Conservation (phyloP, 30 jellyfish, hydroid and myxozoan species). For the Clytia hemisphaerica region DNA sequence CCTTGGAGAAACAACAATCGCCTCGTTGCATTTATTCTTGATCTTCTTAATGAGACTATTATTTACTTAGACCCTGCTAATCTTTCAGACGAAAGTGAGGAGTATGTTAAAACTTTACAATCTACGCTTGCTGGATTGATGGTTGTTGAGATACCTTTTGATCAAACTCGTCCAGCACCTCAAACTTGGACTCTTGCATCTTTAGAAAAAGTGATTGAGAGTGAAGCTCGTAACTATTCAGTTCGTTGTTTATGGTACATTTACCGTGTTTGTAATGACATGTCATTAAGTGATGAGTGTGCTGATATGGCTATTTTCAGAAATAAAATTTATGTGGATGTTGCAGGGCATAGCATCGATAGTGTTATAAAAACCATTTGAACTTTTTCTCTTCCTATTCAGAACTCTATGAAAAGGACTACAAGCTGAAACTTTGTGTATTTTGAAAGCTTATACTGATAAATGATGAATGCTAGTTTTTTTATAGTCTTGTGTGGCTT, state of each 20-base stretch:
- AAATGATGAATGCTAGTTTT: too few species aligned
- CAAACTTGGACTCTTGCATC: slow-evolving; percentile 13
- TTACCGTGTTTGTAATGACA: not conserved
- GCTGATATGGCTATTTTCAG: not conserved
- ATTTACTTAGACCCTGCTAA: not conserved
- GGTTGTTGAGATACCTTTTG: slow-evolving; percentile 10
- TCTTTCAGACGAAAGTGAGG: not conserved
- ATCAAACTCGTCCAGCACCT: not conserved
- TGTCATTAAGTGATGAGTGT: not conserved
- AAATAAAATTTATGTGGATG: not conserved
- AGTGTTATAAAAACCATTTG: too few species aligned
- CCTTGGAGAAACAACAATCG: slow-evolving; percentile 8
- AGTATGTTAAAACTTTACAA: slow-evolving; percentile 1
- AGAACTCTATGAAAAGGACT: too few species aligned
- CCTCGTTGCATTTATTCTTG: slow-evolving; percentile 3
- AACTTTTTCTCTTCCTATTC: too few species aligned
- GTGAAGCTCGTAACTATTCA: not conserved
- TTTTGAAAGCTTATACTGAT: too few species aligned
- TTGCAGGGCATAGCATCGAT: slow-evolving; percentile 10
- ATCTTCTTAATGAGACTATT: slow-evolving; percentile 13
- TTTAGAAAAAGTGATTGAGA: not conserved
- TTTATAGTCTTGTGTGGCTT: too few species aligned
- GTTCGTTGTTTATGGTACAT: slow-evolving; percentile 14
- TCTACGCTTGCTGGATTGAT: slow-evolving; percentile 13
- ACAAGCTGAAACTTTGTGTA: too few species aligned